These are phyloP conservation scores for Chrysolina haemoptera DNA, from an alignment of 2,888 invertebrate species.

Conservation along the genomic window DNA sequence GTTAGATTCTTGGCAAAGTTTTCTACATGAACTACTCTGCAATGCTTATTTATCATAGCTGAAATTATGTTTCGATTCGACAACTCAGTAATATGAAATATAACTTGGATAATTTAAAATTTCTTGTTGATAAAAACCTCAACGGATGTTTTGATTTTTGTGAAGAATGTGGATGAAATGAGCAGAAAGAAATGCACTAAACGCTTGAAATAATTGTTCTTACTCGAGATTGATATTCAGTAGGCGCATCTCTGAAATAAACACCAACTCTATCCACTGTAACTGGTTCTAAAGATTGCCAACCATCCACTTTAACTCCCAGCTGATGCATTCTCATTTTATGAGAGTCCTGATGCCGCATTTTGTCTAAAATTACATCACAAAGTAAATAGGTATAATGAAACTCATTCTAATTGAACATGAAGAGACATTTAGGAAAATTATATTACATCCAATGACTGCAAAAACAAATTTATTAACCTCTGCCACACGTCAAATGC, in stretches of 20 bases:
- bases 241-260: constrained; percentile 84
- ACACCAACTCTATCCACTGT: constrained; percentile 96
- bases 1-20: too few species aligned
- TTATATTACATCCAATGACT: too few species aligned
- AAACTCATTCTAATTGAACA: not conserved
- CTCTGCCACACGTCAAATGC: too few species aligned
- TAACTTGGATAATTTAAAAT: too few species aligned
- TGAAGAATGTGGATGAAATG: not conserved
- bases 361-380: constrained; percentile 70
- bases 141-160: too few species aligned
- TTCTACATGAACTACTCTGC: too few species aligned
- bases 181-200: not conserved
- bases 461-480: too few species aligned
- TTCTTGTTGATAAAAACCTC: too few species aligned
- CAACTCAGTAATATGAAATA: too few species aligned
- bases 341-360: constrained; percentile 82
- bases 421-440: too few species aligned
- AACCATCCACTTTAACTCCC: constrained; percentile 90
- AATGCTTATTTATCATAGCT: too few species aligned
- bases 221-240: constrained; percentile 65
- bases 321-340: constrained; percentile 89
- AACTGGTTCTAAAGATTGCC: constrained; percentile 89
- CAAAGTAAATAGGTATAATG: constrained; percentile 2
- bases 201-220: constrained; percentile 31
- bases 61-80: too few species aligned